These are phyloP conservation scores for Hyalella azteca DNA, from an alignment of 2,888 invertebrate genomes.

Conservation along the genomic window DNA sequence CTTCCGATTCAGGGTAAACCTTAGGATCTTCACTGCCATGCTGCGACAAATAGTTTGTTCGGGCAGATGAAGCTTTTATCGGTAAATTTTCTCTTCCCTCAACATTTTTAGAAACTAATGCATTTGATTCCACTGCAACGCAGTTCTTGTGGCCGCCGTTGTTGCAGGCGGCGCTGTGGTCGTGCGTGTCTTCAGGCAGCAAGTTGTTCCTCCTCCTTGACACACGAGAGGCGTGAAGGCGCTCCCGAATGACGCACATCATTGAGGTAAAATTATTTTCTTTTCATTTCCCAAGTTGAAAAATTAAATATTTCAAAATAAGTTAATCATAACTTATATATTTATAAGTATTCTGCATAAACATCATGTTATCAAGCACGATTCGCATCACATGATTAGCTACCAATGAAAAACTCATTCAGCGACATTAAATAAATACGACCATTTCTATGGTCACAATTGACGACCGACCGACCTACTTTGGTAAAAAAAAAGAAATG, in stretches of 20 bases:
- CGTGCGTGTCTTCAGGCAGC: background rate
- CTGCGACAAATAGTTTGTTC: background rate
- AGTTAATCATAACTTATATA: too few species aligned
- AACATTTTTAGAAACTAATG: background rate
- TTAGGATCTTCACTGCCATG: background rate
- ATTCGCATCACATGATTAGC: too few species aligned
- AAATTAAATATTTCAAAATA: too few species aligned
- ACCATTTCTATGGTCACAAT: too few species aligned
- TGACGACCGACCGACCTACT: too few species aligned
- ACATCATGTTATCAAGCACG: too few species aligned
- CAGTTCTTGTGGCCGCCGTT: background rate
- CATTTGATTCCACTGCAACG: background rate
- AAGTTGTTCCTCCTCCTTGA: background rate
- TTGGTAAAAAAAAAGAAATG: too few species aligned
- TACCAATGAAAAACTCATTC: too few species aligned
- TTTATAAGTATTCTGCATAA: too few species aligned
- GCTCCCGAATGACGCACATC: slow-evolving; percentile 7
- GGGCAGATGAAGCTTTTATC: background rate
- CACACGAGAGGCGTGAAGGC: background rate
- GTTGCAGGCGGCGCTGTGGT: background rate
- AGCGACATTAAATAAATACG: too few species aligned
- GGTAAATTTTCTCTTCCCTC: background rate
- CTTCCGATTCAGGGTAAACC: background rate
- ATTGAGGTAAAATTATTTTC: too few species aligned
- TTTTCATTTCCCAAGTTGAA: too few species aligned